Evolutionary conservation across 2,797 vertebrate species (phyloP).

Genomic region (Rhyacichthys aspro): DNA sequence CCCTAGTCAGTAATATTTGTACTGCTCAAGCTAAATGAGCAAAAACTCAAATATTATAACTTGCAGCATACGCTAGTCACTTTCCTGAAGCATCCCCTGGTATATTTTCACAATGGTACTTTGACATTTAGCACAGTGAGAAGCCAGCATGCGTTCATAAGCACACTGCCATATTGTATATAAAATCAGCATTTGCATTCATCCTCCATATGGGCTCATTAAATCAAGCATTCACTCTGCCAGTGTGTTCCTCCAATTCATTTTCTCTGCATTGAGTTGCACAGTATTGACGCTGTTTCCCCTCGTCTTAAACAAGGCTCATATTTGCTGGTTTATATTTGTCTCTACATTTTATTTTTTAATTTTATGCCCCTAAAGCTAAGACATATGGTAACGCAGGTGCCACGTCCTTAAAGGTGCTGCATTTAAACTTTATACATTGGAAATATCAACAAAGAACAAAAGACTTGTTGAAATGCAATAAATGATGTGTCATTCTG

Average conservation of each 20-base stretch:
- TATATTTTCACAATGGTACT: slow-evolving; percentile 27
- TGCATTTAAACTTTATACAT: no score
- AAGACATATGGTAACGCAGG: no score
- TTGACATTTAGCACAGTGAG: slow-evolving; percentile 43
- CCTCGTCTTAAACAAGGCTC: neutral
- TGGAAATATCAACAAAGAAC: no score
- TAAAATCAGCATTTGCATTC: slow-evolving; percentile 42
- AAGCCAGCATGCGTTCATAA: slow-evolving; percentile 39
- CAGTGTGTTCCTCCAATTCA: slow-evolving; percentile 22
- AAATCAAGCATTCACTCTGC: slow-evolving; percentile 40
- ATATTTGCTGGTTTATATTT: no score
- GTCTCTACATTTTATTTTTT: no score
- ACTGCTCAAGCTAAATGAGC: no score
- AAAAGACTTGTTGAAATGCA: no score
- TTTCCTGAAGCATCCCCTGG: slow-evolving; percentile 20
- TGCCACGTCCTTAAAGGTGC: no score
- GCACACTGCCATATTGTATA: slow-evolving; percentile 40
- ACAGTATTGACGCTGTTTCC: slow-evolving; percentile 18
- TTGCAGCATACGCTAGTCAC: slow-evolving; percentile 10
- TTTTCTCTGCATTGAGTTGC: slow-evolving; percentile 23
- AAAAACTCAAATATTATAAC: no score
- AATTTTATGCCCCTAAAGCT: no score
- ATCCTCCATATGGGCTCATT: slow-evolving; percentile 33
- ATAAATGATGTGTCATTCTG: no score
- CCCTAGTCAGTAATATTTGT: no score